Evolutionary conservation across 2,113 vertebrate genomes (phyloP).

Genomic region (Gymnocephalus cernua): DNA sequence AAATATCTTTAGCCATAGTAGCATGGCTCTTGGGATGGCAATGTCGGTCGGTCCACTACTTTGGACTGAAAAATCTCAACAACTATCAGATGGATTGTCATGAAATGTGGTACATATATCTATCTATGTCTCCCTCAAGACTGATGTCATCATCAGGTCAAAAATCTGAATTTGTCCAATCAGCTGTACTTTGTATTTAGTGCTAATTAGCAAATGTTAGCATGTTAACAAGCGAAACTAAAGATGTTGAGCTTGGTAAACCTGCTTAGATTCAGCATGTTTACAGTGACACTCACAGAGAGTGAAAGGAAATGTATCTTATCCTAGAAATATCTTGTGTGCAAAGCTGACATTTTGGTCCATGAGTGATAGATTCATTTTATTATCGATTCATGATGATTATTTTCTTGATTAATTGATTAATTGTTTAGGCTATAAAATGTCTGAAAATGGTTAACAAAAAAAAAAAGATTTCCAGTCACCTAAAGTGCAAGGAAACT

Average conservation of each 20-base stretch:
- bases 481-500: no score
- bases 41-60: neutral
- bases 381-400: neutral
- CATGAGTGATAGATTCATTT: neutral
- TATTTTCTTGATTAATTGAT: neutral
- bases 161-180: neutral
- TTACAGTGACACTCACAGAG: neutral
- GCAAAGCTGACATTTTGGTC: neutral
- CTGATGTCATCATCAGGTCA: neutral
- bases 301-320: neutral
- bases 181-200: neutral
- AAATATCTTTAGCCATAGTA: neutral
- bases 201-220: neutral
- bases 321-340: no score
- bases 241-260: neutral
- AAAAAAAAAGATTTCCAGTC: no score
- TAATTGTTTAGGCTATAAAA: no score
- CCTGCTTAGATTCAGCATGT: neutral
- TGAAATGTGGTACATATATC: neutral
- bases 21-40: neutral
- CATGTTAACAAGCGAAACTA: neutral
- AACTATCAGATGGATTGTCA: neutral
- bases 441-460: no score
- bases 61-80: neutral
- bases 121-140: neutral